phyloP scores from a whole-genome alignment of 2,113 vertebrate species.

The Myanophis thanlyinensis region DNA sequence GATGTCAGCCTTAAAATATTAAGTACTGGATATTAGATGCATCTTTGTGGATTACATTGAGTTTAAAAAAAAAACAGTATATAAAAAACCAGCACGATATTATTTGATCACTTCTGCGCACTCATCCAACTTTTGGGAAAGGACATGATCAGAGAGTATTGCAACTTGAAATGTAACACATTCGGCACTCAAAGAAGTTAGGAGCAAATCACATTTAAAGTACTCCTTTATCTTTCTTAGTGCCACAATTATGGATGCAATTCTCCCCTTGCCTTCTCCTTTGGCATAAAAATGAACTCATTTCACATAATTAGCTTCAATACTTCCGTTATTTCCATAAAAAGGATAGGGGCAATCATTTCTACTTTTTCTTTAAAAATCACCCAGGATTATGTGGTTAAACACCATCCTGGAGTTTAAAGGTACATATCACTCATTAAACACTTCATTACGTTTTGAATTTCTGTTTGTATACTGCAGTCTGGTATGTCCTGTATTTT shows the following conservation, averaged over 20 bases:
- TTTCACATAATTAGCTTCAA: neutral
- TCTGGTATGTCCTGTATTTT: neutral
- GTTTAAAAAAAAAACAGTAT: neutral
- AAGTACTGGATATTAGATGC: neutral
- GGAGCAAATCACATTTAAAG: neutral
- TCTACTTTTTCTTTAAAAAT: neutral
- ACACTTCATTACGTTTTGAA: neutral
- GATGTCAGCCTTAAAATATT: neutral
- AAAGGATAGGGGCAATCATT: neutral
- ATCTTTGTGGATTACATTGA: neutral
- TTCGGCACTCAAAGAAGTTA: neutral
- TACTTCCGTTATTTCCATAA: neutral
- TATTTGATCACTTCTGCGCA: neutral
- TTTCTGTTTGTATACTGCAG: neutral
- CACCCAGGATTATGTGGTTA: neutral
- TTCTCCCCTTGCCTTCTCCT: neutral
- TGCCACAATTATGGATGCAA: neutral
- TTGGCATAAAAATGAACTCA: neutral
- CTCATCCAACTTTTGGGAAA: neutral
- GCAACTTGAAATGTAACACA: neutral
- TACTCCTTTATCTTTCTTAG: neutral
- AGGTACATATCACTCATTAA: neutral
- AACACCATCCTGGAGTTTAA: neutral
- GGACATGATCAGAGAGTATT: neutral
- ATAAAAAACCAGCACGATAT: too few species aligned